Conservation (phyloP, 2,888 invertebrate species). For the Eueremaeus valkanovi region DNA sequence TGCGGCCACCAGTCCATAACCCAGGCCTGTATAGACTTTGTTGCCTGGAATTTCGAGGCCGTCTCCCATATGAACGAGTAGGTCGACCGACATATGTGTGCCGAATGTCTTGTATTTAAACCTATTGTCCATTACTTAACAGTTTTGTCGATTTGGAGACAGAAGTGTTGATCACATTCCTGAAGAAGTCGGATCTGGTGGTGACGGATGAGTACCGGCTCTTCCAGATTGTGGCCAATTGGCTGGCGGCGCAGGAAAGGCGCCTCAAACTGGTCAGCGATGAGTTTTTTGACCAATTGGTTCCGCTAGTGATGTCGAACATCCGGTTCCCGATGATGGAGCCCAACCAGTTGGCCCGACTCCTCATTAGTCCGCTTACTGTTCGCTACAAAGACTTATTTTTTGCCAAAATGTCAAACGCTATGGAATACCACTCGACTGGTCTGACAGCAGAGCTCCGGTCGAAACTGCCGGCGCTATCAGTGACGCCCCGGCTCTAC, state of each 20-base stretch:
- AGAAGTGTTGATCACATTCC: slow-evolving; percentile 68
- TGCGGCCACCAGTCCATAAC: slow-evolving; percentile 65
- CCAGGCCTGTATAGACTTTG: slow-evolving; percentile 51
- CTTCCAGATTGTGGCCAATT: slow-evolving; percentile 68
- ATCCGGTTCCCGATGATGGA: slow-evolving; percentile 93
- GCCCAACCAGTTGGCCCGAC: slow-evolving; percentile 74
- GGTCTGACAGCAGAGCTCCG: background rate
- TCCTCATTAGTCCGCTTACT: slow-evolving; percentile 71
- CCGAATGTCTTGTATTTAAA: too few relatives aligned
- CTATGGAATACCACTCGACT: slow-evolving; percentile 82
- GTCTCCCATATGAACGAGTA: slow-evolving; percentile 73
- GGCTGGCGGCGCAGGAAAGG: slow-evolving; percentile 69
- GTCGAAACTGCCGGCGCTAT: background rate
- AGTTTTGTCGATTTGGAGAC: slow-evolving; percentile 75
- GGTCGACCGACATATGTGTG: too few relatives aligned
- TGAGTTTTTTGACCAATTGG: slow-evolving; percentile 63
- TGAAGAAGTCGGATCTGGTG: slow-evolving; percentile 81
- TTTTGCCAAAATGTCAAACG: slow-evolving; percentile 78
- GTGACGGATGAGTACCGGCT: slow-evolving; percentile 82
- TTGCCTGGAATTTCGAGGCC: slow-evolving; percentile 85
- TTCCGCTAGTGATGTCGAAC: slow-evolving; percentile 69
- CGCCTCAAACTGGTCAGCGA: slow-evolving; percentile 56
- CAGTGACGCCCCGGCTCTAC: slow-evolving; percentile 79
- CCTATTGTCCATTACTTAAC: too few relatives aligned
- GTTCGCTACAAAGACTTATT: slow-evolving; percentile 79